A percentile compares a stretch with the other conserved stretches of the same genome.
phyloP scores from a whole-genome alignment of 2,888 invertebrate genomes.

The Scaptomyza parva region DNA sequence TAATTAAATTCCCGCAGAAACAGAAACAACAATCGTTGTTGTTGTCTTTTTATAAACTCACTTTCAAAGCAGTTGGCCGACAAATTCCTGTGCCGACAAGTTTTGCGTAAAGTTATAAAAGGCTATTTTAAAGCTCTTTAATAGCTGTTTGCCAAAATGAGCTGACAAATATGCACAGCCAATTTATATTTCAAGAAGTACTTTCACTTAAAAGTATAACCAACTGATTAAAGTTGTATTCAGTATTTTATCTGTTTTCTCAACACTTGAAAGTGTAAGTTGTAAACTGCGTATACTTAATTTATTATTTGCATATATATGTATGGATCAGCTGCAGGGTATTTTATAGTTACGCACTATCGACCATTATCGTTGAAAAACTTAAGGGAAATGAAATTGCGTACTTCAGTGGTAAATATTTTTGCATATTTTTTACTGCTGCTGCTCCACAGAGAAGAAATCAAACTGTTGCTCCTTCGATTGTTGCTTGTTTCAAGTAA shows the following conservation, averaged over 20 bases:
- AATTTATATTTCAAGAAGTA: background rate
- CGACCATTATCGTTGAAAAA: background rate
- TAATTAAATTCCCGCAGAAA: conserved; percentile 69
- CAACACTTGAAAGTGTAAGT: background rate
- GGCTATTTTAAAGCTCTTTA: conserved; percentile 43
- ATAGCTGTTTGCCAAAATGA: conserved; percentile 19
- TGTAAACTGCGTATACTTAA: background rate
- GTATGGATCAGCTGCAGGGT: background rate
- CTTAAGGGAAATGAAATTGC: conserved; percentile 53
- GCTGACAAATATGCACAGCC: conserved; percentile 2
- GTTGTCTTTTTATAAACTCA: conserved; percentile 30
- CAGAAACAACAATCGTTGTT: conserved; percentile 15
- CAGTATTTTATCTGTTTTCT: background rate
- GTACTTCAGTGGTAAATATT: conserved; percentile 21
- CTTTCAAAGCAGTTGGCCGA: conserved; percentile 11
- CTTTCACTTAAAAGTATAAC: background rate
- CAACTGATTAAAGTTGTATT: background rate
- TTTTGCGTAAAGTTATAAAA: conserved; percentile 57
- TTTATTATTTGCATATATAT: background rate
- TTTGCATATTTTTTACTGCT: conserved; percentile 33
- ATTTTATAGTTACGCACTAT: background rate
- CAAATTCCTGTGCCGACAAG: conserved; percentile 52
- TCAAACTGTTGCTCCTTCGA: conserved; percentile 36
- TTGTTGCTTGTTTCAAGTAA: conserved; percentile 24
- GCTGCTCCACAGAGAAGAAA: conserved; percentile 8